Percentiles rank a stretch among this genome's conserved stretches.
Conservation (phyloP, 2,797 vertebrate species). For the Spinus olivaceus region DNA sequence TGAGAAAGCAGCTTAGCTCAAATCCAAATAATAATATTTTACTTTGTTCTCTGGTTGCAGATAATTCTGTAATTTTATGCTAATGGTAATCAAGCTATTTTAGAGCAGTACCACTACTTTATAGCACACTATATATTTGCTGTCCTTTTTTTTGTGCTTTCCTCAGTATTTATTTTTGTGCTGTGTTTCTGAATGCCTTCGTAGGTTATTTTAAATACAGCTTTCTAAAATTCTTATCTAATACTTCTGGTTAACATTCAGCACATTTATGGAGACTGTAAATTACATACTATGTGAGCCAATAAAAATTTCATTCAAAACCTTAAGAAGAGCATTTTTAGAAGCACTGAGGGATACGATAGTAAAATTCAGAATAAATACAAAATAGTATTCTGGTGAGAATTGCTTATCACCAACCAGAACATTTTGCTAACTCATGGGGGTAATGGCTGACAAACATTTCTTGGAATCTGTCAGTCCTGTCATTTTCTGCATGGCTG, state of each 20-base stretch:
- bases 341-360: background rate
- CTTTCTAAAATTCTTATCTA: slow-evolving; percentile 38
- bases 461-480: slow-evolving; percentile 15
- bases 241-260: slow-evolving; percentile 21
- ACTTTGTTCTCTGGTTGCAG: background rate
- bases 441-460: slow-evolving; percentile 16
- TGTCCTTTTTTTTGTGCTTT: background rate
- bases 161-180: slow-evolving; percentile 13
- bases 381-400: background rate
- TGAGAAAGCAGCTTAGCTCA: background rate
- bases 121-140: background rate
- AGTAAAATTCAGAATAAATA: slow-evolving; percentile 37
- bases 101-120: background rate
- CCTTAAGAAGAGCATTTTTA: slow-evolving; percentile 25
- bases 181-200: background rate
- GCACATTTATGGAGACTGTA: slow-evolving; percentile 33
- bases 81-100: slow-evolving; percentile 1
- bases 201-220: slow-evolving; percentile 21
- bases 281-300: slow-evolving; percentile 15
- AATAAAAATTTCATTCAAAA: slow-evolving; percentile 64
- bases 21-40: slow-evolving; percentile 23
- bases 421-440: slow-evolving; percentile 28
- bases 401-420: background rate
- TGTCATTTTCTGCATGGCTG: slow-evolving; percentile 34
- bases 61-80: slow-evolving; percentile 26